Evolutionary conservation across 2,113 vertebrate genomes (phyloP).

Genomic region (Pungitius pungitius): DNA sequence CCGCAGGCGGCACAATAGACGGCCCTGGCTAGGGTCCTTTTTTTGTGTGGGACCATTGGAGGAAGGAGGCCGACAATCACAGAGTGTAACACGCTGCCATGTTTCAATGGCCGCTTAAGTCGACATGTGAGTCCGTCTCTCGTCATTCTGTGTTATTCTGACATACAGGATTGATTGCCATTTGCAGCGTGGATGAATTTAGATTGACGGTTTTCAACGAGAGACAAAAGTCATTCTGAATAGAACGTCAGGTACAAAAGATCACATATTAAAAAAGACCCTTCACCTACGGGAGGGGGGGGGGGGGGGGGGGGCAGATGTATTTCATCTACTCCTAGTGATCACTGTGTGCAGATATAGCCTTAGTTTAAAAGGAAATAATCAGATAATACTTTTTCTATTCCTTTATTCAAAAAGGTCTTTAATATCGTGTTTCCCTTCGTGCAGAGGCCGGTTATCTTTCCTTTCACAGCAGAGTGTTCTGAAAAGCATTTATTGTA

Average conservation of each 20-base stretch:
- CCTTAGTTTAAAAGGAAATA: neutral
- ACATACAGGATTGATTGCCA: slow-evolving; percentile 2
- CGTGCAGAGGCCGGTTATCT: neutral
- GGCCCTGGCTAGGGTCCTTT: slow-evolving; percentile 51
- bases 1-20: slow-evolving; percentile 66
- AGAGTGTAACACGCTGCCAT: slow-evolving; percentile 58
- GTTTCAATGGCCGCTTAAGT: slow-evolving; percentile 67
- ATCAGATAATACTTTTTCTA: neutral
- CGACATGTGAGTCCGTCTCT: slow-evolving; percentile 18
- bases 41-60: slow-evolving; percentile 54
- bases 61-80: slow-evolving; percentile 65
- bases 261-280: neutral
- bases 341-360: neutral
- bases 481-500: slow-evolving; percentile 9
- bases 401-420: neutral
- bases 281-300: neutral
- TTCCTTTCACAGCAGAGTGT: neutral
- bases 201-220: neutral
- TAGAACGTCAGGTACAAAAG: neutral
- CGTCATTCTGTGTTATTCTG: slow-evolving; percentile 20
- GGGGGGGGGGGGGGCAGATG: too few species aligned
- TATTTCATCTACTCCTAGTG: neutral
- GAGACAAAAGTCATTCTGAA: neutral
- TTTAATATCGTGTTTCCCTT: too few species aligned
- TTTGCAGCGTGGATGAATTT: neutral